These are phyloP conservation scores for Sebastes fasciatus DNA, from an alignment of 2,113 vertebrate genomes.

Conservation along the genomic window DNA sequence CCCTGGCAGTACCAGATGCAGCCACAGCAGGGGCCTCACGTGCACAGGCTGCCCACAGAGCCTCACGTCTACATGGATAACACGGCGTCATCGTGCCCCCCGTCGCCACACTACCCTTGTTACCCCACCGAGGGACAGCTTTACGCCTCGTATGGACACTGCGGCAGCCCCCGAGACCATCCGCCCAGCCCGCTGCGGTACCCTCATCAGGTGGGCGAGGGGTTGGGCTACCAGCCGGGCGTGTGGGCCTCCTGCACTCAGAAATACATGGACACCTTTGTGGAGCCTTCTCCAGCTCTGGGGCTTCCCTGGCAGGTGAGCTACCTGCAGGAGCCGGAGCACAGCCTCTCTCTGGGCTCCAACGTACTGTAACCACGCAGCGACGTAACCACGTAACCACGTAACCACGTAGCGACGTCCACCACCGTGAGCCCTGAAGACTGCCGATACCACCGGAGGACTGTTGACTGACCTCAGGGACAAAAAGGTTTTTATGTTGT, in stretches of 20 bases:
- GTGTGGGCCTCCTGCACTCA: slow-evolving; percentile 76
- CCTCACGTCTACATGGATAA: slow-evolving; percentile 70
- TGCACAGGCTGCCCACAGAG: slow-evolving; percentile 62
- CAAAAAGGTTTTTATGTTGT: slow-evolving; percentile 28
- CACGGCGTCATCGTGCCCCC: slow-evolving; percentile 66
- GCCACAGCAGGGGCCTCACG: slow-evolving; percentile 54
- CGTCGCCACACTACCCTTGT: slow-evolving; percentile 80
- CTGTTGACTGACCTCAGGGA: slow-evolving; percentile 37
- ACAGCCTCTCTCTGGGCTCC: slow-evolving; percentile 64
- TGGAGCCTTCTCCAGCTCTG: slow-evolving; percentile 62
- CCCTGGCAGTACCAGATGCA: slow-evolving; percentile 78
- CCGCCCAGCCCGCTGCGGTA: slow-evolving; percentile 70
- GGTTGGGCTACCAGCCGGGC: slow-evolving; percentile 68
- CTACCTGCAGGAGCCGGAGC: slow-evolving; percentile 73
- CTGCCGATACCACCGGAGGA: not conserved
- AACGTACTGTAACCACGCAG: slow-evolving; percentile 50
- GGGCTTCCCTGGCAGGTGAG: slow-evolving; percentile 78
- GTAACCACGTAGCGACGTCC: slow-evolving; percentile 3
- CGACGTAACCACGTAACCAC: too few species aligned
- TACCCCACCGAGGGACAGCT: slow-evolving; percentile 73
- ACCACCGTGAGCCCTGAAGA: slow-evolving; percentile 27
- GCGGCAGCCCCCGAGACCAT: slow-evolving; percentile 59
- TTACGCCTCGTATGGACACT: slow-evolving; percentile 71
- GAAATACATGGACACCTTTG: slow-evolving; percentile 76
- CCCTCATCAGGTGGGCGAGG: slow-evolving; percentile 66